Base-by-base conservation (phyloP, 2,113 vertebrate genomes). In the Epinephelus fuscoguttatus region DNA sequence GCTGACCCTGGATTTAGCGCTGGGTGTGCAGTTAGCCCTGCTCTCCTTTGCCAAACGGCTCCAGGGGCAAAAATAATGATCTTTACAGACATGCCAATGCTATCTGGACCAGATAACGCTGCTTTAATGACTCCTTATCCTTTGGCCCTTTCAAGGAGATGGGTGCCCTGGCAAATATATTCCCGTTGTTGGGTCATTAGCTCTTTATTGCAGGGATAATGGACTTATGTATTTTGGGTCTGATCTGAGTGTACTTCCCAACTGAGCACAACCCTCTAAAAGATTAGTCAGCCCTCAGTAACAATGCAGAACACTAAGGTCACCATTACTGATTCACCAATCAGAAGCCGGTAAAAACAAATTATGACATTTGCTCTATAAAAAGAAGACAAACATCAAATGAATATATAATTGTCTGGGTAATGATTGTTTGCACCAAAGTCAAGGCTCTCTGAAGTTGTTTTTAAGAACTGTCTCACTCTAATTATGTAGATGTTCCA, bases 1-100 rank as follows among this genome's bases (percentile, higher is more conserved):
- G 78, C 92, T 93, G 93, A 94, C 92, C 92, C 89, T 76, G 70
- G 84, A 92, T 89, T 94, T 90, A 88, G 85, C 81, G 42, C 75
- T 76, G 87, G 80, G 71, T 88, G 80, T 86, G 85, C 74, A 84
- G 85, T 88, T 85, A 82, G 88, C 71, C 85, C 66, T 76, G 85
- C 85, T 91, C 87, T 91, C 79, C 79, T 88, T 89, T 91, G 84
- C 89, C 93, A 94, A 95, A 93, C 70, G 86, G 92, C 95, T 95
- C 84, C 90, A 95, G 94, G 94, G 93, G 88, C 87, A 85, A 93
- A 95, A 95, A 95, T 95, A 95, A 95, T 95, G 94, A 95, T 95
- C 92, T 94, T 93, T 89, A 88, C 89, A 92, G 92, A 94, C 92
- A 95, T 94, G 91, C 94, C 95, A 94, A 94, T 92, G 93, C 90